Percentiles rank a stretch among this genome's conserved stretches.
Conservation (phyloP, 2,888 invertebrate genomes). For the Eilema sororculum region DNA sequence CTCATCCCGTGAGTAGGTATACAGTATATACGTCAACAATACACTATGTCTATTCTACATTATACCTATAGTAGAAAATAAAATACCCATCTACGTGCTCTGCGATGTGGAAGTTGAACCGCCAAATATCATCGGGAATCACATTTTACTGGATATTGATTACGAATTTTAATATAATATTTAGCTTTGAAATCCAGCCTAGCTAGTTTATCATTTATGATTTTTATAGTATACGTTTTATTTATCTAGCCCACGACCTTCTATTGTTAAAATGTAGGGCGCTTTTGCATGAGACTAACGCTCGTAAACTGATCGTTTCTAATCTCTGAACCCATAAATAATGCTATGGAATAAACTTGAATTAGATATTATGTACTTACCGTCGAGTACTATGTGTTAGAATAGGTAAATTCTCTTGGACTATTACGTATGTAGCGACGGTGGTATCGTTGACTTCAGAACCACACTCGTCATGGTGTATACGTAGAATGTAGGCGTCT, state of each 20-base stretch:
- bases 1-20: too few relatives aligned
- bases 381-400: constrained; percentile 93
- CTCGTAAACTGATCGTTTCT: not conserved
- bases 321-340: not conserved
- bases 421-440: constrained; percentile 93
- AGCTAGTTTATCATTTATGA: not conserved
- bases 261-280: constrained; percentile 1
- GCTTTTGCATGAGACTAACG: not conserved
- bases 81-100: too few relatives aligned
- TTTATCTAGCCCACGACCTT: not conserved
- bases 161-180: not conserved
- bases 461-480: constrained; percentile 91
- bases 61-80: too few relatives aligned
- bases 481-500: constrained; percentile 91
- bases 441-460: constrained; percentile 92
- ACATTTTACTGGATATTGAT: not conserved
- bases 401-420: constrained; percentile 94
- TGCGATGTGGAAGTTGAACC: too few relatives aligned
- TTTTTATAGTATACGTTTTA: not conserved
- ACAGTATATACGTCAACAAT: too few relatives aligned
- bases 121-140: too few relatives aligned
- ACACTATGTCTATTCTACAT: too few relatives aligned
- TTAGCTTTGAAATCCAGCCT: not conserved
- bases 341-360: not conserved
- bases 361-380: constrained; percentile 58